Evolutionary conservation across 2,888 invertebrate species (phyloP), one percentile per base, ranked within the genome.

Genomic region (Tetropium fuscum): DNA sequence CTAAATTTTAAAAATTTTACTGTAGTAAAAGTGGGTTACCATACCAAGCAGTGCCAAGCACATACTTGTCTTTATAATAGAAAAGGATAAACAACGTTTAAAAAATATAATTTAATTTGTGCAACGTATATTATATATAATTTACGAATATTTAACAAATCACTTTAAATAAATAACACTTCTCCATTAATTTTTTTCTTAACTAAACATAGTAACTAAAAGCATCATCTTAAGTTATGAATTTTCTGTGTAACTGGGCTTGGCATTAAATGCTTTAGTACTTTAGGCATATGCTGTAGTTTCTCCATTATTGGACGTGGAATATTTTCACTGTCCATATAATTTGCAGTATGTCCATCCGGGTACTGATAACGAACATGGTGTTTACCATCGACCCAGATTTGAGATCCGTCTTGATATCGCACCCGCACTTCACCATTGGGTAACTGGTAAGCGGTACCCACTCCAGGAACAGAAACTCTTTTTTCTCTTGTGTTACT

Each of bases 221-320:
- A 20, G n/a, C n/a, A 55, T 53, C 43, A 73, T 56, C 73, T 70
- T 53, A 74, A 60, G 63, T 70, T 69, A 36, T 67, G 72, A 47
- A 73, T 63, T 64, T 76, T 76, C 15, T 72, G 75, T 18, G 66
- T 67, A 41, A 67, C 47, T 10, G 74, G 63, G 73, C 74, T 71
- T 71, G 81, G 69, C 78, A 80, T 75, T 53, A 84, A 72, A 72
- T 82, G 77, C 66, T 81, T 80, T 58, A 84, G 74, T 57, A 84
- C 79, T 63, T 79, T 82, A 1, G 83, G 83, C 74, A 85, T 79
- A 54, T 83, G 77, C 59, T 79, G 78, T 48, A 85, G 70, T 66
- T 84, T 85, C 48, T 84, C 83, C 70, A 80, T 77, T 19, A 84
- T 79, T 13, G 70, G 66, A 25, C 73, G 69, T 11, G 81, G 81